Conservation (phyloP, 2,888 invertebrate species). For the Tinea trinotella region DNA sequence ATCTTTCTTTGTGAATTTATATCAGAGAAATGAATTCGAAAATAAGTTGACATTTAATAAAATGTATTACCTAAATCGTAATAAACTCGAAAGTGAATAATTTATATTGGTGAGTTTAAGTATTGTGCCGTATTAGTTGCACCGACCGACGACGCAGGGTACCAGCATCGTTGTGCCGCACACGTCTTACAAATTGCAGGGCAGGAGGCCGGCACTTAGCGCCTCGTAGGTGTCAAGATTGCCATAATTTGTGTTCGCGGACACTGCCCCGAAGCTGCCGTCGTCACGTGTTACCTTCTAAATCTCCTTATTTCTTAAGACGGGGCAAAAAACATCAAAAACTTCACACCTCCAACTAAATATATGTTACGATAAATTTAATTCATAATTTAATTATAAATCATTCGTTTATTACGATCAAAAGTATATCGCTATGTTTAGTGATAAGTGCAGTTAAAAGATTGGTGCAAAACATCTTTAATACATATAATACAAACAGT, state of each 20-base stretch:
- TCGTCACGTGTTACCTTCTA: slow-evolving; percentile 64
- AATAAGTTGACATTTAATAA: too few species aligned
- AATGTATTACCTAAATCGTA: too few species aligned
- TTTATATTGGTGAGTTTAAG: background rate
- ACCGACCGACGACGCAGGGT: background rate
- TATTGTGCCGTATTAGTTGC: background rate
- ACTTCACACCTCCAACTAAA: slow-evolving; percentile 10
- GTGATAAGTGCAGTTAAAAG: background rate
- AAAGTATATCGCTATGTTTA: too few species aligned
- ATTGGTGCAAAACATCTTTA: too few species aligned
- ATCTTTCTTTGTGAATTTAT: background rate
- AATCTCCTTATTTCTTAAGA: slow-evolving; percentile 49
- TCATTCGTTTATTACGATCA: background rate
- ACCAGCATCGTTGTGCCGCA: background rate
- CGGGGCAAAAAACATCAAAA: slow-evolving; percentile 4
- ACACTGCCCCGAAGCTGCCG: slow-evolving; percentile 55
- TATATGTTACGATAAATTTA: background rate
- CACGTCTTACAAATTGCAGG: slow-evolving; percentile 62
- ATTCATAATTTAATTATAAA: background rate
- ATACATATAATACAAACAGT: too few species aligned
- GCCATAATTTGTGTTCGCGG: slow-evolving; percentile 65
- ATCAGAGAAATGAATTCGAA: background rate
- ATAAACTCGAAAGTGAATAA: background rate
- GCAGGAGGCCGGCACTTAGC: slow-evolving; percentile 59
- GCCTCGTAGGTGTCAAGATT: slow-evolving; percentile 71